Evolutionary conservation across 2,113 vertebrate genomes (phyloP).

Genomic region (Gymnarchus niloticus): DNA sequence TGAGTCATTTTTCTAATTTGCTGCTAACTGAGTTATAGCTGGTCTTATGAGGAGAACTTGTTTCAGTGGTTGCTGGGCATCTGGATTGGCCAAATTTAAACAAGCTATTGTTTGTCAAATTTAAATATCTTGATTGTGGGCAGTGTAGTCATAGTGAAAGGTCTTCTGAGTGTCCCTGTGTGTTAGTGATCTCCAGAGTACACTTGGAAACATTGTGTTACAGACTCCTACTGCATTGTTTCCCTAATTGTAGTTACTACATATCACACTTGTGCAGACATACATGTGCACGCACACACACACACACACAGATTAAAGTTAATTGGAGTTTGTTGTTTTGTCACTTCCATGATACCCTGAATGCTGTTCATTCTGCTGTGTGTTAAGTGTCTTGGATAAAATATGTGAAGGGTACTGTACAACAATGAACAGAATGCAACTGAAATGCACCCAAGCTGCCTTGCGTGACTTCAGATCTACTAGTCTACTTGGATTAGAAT

Average conservation of each 20-base stretch:
- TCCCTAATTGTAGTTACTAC: neutral
- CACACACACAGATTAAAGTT: conserved; percentile 9
- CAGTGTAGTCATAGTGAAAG: neutral
- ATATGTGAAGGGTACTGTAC: neutral
- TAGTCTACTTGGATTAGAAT: conserved; percentile 51
- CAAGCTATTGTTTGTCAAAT: neutral
- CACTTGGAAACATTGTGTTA: neutral
- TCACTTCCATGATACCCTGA: neutral
- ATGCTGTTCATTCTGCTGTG: neutral
- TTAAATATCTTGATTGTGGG: neutral
- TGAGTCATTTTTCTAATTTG: neutral
- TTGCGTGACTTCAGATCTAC: conserved; percentile 11
- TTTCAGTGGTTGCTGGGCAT: neutral
- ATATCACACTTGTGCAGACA: neutral
- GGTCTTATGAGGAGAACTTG: neutral
- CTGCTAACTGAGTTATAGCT: conserved; percentile 3
- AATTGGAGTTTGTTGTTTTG: neutral
- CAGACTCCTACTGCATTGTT: neutral
- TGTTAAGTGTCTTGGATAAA: neutral
- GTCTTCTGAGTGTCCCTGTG: neutral
- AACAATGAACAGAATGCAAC: neutral
- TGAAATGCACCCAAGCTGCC: conserved; percentile 11
- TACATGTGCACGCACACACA: conserved; percentile 15
- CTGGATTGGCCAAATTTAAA: neutral
- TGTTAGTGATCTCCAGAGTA: neutral